Evolutionary conservation across 2,888 invertebrate genomes (phyloP), one percentile per base, ranked within the genome.

Genomic region (Perithous albicinctus): DNA sequence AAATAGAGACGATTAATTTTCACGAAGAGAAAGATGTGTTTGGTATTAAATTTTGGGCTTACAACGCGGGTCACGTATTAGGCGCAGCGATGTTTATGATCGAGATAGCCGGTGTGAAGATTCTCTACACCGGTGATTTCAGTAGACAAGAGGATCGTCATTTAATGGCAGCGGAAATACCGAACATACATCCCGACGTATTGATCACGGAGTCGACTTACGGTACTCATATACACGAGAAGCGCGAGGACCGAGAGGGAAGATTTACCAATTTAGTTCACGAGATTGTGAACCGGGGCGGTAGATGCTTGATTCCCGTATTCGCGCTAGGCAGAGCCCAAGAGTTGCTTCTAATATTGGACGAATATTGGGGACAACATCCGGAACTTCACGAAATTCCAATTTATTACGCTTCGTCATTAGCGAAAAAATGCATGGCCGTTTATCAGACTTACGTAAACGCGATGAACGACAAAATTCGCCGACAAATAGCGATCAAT

Each of bases 41-140:
- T 89, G 99, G 99, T 0, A 96, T 99, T 0, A 96, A 98, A 89
- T 99, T 99, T 93, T 99, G 99, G 97, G 99, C 99, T 0, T 99
- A 99, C 93, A 98, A 98, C 92, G 99, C 99, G 0, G 99, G 99
- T 0, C 99, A 99, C 93, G 99, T 99, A 2, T 94, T 99, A 0
- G 99, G 99, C 0, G 99, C 99, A 0, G 99, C 99, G 73, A 99
- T 99, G 99, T 99, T 99, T 92, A 99, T 99, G 99, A 98, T 99
- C 79, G 99, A 99, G 94, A 99, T 99, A 66, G 99, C 99, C 35
- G 99, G 99, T 12, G 99, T 99, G 1, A 90, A 96, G 95, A 95
- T 98, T 82, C 93, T 99, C 12, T 99, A 99, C 91, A 99, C 99
- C 0, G 99, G 99, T 0, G 99, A 99, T 91, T 99, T 99, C 92